Percentiles rank a stretch among this genome's conserved stretches.
Evolutionary conservation across 1,140 invertebrate species (phyloP).

Genomic region (Drosophila orena): DNA sequence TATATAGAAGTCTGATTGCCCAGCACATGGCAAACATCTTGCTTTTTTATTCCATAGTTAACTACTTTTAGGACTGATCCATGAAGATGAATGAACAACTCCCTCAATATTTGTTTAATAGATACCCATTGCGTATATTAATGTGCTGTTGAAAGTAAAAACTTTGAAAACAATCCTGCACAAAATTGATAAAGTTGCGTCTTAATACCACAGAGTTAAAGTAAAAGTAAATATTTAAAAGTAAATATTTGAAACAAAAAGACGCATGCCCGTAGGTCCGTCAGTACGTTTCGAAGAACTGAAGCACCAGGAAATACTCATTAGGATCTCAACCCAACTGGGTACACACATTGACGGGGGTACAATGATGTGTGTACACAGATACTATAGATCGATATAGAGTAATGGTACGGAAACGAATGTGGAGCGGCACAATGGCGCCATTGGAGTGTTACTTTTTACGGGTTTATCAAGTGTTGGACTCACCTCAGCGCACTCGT

Average conservation of each 20-base stretch:
- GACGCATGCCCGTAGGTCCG: not conserved
- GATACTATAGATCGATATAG: slow-evolving; percentile 20
- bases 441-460: slow-evolving; percentile 26
- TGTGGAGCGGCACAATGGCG: slow-evolving; percentile 27
- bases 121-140: too few species aligned
- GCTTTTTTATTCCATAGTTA: not conserved
- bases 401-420: slow-evolving; percentile 35
- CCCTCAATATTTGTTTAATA: too few species aligned
- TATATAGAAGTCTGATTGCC: not conserved
- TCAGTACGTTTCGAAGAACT: not conserved
- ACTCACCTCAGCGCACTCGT: slow-evolving; percentile 47
- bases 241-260: too few species aligned
- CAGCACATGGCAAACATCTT: not conserved
- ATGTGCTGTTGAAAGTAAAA: too few species aligned
- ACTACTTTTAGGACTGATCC: not conserved
- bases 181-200: too few species aligned
- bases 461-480: slow-evolving; percentile 28
- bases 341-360: slow-evolving; percentile 6
- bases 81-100: not conserved
- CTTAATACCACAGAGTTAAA: too few species aligned
- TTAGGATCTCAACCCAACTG: not conserved
- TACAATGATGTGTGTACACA: not conserved
- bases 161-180: too few species aligned
- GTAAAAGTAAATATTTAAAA: too few species aligned
- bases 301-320: not conserved